These are phyloP conservation scores for Axinella damicornis DNA, from an alignment of 37 sponge, comb jelly and placozoan species.

Conservation along the genomic window DNA sequence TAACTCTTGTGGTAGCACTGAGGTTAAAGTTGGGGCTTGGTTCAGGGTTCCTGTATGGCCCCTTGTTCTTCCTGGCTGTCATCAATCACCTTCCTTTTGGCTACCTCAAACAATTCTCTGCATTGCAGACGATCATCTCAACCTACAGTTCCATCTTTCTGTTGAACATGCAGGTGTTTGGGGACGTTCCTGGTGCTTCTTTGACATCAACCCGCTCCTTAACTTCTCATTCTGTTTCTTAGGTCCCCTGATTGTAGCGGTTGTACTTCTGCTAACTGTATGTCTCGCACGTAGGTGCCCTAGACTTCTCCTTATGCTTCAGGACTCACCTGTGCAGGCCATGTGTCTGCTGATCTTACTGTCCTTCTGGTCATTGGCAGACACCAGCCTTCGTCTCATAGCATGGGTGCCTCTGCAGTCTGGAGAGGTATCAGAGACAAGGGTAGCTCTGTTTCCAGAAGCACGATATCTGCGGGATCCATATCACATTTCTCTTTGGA, in stretches of 20 bases:
- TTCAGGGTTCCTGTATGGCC: background rate
- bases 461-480: no score
- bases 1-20: background rate
- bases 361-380: background rate
- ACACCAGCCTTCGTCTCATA: background rate
- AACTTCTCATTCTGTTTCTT: background rate
- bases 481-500: no score
- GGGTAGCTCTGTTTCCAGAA: no score
- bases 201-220: background rate
- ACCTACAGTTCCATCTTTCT: background rate
- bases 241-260: slow-evolving; percentile 4
- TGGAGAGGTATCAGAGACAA: no score
- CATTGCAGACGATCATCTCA: background rate
- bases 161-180: background rate
- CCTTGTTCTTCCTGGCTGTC: background rate
- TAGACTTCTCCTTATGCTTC: background rate
- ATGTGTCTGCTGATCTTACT: background rate
- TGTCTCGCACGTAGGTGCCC: background rate
- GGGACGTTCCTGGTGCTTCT: slow-evolving; percentile 10
- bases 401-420: no score
- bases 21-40: background rate
- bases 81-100: background rate
- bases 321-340: slow-evolving; percentile 4
- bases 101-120: background rate
- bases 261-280: slow-evolving; percentile 10